These are phyloP conservation scores for Eupithecia dodoneata DNA, from an alignment of 2,888 invertebrate genomes.

Conservation along the genomic window DNA sequence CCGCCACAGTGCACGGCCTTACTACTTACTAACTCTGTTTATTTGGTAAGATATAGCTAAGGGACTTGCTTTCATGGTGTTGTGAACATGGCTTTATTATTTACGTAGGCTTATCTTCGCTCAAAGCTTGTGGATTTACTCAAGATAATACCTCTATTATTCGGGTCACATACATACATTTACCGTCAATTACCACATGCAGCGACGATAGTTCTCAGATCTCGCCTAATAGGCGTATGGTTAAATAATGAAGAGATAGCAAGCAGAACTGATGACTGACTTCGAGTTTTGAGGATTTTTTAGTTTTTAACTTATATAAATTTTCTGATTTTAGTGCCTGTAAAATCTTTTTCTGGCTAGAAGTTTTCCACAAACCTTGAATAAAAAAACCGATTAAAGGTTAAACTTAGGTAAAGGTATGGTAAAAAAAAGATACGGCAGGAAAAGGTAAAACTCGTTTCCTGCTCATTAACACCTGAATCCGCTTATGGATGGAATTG, in stretches of 20 bases:
- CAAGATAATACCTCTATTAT: neutral
- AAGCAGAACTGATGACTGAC: neutral
- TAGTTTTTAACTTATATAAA: too few species aligned
- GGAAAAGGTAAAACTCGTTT: too few species aligned
- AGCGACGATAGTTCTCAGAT: neutral
- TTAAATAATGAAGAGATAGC: neutral
- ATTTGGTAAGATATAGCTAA: slow-evolving; percentile 20
- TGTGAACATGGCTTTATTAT: slow-evolving; percentile 21
- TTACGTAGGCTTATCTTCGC: neutral
- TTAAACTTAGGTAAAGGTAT: too few species aligned
- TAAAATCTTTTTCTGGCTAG: too few species aligned
- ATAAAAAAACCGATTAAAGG: too few species aligned
- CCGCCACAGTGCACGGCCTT: slow-evolving; percentile 7
- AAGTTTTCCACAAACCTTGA: too few species aligned
- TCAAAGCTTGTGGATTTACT: neutral
- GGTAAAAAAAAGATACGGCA: too few species aligned
- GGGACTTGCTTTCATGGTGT: slow-evolving; percentile 7
- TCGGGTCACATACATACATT: slow-evolving; percentile 3
- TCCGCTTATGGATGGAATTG: too few species aligned
- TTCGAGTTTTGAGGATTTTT: too few species aligned
- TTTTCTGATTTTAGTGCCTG: too few species aligned
- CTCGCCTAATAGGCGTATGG: neutral
- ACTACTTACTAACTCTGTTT: slow-evolving; percentile 20
- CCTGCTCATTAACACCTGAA: too few species aligned
- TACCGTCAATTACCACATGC: slow-evolving; percentile 1